Evolutionary conservation across 2,797 vertebrate species (phyloP), one percentile per base, ranked within the genome.

Genomic region (Poecilia wingei): DNA sequence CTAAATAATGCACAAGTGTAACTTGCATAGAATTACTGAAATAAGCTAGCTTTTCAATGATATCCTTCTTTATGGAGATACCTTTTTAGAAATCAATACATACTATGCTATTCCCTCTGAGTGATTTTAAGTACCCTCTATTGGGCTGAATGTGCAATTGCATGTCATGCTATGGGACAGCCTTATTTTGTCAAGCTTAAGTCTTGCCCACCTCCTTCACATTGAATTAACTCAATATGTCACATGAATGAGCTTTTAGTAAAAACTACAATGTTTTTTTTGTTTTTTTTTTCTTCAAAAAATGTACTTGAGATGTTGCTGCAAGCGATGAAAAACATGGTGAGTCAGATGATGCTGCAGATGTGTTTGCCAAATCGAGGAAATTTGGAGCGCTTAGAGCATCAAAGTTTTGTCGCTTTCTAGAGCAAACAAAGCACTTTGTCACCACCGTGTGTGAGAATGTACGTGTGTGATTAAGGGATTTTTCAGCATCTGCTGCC

Each of bases 71-170:
- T n/a, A 43, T 69, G 64, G 31, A 36, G 31, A 36, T 64, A 18
- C 31, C 33, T 36, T 68, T 68, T 2, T 18, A 59, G 77, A 74
- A 75, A 61, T 72, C 61, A 68, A 69, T 22, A 33, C 28, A 47
- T 75, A 77, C 47, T 47, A 41, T 81, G 14, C 6, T 53, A 72
- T 57, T 43, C 55, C 85, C 82, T 87, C 74, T 86, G 72, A 85
- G 86, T 92, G 93, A 86, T 92, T 82, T 89, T 91, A 94, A 94
- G 88, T 83, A 87, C 94, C 94, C 94, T 94, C 95, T 96, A 83
- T 91, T 94, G 95, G 95, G 78, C 85, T 88, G 64, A 90, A 82
- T 72, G 55, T 86, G 92, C 88, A 89, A 94, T 89, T 95, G 87
- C 95, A 94, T 14, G 41, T 31, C 80, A 74, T 82, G 78, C 81